Percentiles rank a stretch among this genome's conserved stretches.
phyloP scores from a whole-genome alignment of 1,140 invertebrate species.

The Diplogasteroides magnus region DNA sequence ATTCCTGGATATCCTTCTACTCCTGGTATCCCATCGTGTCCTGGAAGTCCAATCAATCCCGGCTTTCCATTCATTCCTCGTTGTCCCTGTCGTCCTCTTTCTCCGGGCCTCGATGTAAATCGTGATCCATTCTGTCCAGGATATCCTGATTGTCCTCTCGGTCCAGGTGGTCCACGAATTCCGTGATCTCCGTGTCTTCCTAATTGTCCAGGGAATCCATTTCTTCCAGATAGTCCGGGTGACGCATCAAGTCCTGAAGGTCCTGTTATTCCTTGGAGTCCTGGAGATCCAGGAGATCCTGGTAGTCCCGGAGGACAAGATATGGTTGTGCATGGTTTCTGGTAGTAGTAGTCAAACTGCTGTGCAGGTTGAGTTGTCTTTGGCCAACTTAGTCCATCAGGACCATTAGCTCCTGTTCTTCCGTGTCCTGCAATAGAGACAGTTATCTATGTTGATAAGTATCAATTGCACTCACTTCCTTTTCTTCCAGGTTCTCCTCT shows the following conservation, averaged over 20 bases:
- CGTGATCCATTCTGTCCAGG: conserved; percentile 23
- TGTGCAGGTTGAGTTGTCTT: no score
- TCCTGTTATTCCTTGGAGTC: conserved; percentile 19
- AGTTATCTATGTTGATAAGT: neutral
- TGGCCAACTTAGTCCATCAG: no score
- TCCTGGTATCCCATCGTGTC: conserved; percentile 28
- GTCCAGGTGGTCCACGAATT: conserved; percentile 24
- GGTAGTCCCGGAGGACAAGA: conserved; percentile 27
- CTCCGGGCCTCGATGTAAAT: neutral
- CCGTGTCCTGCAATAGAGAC: neutral
- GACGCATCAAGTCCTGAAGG: conserved; percentile 25
- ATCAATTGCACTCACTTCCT: neutral
- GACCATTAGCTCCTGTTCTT: neutral
- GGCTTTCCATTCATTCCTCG: conserved; percentile 21
- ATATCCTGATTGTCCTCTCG: conserved; percentile 19
- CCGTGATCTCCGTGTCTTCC: conserved; percentile 29
- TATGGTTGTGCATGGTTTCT: conserved; percentile 15
- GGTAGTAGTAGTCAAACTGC: neutral
- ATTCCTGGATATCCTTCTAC: conserved; percentile 21
- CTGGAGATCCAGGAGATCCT: conserved; percentile 21
- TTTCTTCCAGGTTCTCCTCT: neutral
- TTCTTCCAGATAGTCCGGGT: conserved; percentile 20
- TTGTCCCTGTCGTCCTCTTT: conserved; percentile 11
- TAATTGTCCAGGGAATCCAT: conserved; percentile 22
- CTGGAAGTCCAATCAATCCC: conserved; percentile 18